Evolutionary conservation across 2,888 invertebrate species (phyloP).

Genomic region (Rhagophthalmus giganteus): DNA sequence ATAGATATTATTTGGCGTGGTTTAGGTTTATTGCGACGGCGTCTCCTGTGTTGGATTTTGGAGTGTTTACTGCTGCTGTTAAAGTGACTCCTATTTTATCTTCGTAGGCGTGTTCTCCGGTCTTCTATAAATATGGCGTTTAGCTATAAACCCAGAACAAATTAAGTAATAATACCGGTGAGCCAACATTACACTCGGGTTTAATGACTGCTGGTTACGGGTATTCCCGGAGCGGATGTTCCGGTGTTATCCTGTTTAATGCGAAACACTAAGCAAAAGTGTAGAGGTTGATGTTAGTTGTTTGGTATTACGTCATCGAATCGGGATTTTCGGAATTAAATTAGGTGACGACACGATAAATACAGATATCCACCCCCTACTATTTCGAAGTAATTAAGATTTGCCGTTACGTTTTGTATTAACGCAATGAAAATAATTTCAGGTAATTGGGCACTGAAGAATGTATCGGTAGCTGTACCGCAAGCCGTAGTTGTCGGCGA

Average conservation of each 20-base stretch:
- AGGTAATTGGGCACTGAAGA: conserved; percentile 66
- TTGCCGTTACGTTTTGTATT: no score
- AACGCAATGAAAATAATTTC: conserved; percentile 38
- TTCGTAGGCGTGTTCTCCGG: conserved; percentile 19
- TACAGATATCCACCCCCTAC: no score
- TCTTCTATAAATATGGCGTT: conserved; percentile 28
- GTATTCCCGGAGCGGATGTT: conserved; percentile 28
- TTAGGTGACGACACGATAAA: no score
- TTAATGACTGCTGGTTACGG: conserved; percentile 26
- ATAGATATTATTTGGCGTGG: conserved; percentile 19
- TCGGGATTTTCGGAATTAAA: no score
- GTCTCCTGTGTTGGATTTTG: conserved; percentile 19
- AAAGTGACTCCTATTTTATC: conserved; percentile 27
- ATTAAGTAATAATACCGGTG: conserved; percentile 32
- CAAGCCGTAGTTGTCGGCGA: conserved; percentile 71
- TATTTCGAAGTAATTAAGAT: no score
- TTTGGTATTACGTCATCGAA: no score
- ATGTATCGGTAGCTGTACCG: conserved; percentile 73
- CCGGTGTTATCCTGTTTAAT: conserved; percentile 26
- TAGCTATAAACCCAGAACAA: conserved; percentile 28
- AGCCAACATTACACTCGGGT: conserved; percentile 27
- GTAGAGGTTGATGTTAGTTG: conserved; percentile 14
- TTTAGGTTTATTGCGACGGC: conserved; percentile 22
- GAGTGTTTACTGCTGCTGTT: conserved; percentile 23
- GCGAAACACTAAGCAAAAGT: conserved; percentile 16